Evolutionary conservation across 2,797 vertebrate species (phyloP).

Genomic region (Acomys russatus): DNA sequence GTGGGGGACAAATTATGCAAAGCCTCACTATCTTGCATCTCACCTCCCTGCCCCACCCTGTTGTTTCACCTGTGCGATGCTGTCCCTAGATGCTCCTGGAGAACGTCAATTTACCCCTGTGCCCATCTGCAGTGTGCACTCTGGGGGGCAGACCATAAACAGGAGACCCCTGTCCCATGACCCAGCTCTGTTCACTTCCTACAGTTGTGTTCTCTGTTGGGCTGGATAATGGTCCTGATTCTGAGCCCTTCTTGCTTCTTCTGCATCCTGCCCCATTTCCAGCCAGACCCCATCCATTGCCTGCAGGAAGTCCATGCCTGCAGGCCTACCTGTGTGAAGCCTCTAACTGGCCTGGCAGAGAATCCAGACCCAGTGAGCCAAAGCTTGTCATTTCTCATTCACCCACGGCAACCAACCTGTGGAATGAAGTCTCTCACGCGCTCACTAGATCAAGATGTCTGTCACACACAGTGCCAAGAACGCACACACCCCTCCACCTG

Average conservation of each 20-base stretch:
- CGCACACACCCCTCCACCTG: fast-evolving
- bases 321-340: background rate
- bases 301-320: background rate
- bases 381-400: background rate
- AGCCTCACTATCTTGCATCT: background rate
- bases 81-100: too few relatives aligned
- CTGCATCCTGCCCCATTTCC: background rate
- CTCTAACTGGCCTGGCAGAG: fast-evolving
- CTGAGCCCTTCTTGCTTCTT: fast-evolving
- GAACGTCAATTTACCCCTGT: background rate
- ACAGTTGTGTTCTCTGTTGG: background rate
- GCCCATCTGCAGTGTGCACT: background rate
- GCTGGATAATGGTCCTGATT: fast-evolving
- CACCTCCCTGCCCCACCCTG: too few relatives aligned
- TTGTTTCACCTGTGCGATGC: background rate
- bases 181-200: background rate
- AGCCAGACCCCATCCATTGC: background rate
- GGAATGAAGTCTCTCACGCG: fast-evolving
- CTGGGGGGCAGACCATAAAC: fast-evolving
- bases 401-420: fast-evolving
- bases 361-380: fast-evolving
- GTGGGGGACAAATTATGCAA: background rate
- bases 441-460: fast-evolving
- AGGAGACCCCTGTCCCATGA: background rate
- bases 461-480: fast-evolving